phyloP scores from a whole-genome alignment of 2,888 invertebrate species.

The Nomada goodeniana region DNA sequence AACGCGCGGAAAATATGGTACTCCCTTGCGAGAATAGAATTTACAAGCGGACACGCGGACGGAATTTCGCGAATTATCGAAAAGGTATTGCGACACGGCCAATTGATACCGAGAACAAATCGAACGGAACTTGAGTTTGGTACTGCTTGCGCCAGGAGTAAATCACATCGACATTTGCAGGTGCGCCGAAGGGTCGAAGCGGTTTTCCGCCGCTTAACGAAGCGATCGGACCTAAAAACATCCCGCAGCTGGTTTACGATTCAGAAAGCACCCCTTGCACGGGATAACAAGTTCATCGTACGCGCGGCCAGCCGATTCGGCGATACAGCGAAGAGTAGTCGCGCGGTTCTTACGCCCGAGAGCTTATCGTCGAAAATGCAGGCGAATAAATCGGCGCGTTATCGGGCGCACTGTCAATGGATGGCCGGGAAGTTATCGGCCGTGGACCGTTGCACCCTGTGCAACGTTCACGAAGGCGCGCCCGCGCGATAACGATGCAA shows the following conservation, averaged over 20 bases:
- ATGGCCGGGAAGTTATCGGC: constrained; percentile 42
- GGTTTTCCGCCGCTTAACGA: no score
- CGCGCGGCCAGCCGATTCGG: background rate
- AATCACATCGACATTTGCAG: no score
- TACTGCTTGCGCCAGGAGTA: no score
- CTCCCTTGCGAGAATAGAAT: no score
- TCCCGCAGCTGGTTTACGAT: background rate
- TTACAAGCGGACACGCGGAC: no score
- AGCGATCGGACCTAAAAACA: no score
- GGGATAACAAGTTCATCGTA: background rate
- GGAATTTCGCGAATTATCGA: no score
- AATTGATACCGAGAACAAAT: no score
- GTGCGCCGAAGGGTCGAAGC: no score
- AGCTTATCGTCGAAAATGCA: constrained; percentile 49
- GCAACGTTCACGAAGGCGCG: constrained; percentile 35
- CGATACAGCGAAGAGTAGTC: constrained; percentile 7
- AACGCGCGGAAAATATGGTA: no score
- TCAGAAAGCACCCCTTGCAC: background rate
- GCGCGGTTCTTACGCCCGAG: constrained; percentile 39
- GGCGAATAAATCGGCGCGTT: constrained; percentile 55
- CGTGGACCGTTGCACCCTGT: constrained; percentile 31
- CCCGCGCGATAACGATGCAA: constrained; percentile 59
- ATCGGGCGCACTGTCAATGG: constrained; percentile 37
- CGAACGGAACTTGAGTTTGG: no score
- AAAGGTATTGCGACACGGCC: no score